Conservation (phyloP, 2,797 vertebrate genomes). For the Eulemur coronatus region DNA sequence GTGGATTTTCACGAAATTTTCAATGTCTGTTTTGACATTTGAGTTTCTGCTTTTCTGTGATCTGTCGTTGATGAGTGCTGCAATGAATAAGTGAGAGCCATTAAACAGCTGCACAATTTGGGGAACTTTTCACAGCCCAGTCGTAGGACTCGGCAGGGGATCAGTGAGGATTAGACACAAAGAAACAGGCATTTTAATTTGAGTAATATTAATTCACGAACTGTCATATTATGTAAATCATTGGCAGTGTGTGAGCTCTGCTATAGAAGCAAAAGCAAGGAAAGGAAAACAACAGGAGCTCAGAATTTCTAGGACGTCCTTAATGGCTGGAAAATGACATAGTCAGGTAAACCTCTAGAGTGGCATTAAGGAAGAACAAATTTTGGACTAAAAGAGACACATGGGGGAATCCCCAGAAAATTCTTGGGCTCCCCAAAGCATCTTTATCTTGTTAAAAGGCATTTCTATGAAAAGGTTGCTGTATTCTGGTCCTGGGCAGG, state of each 20-base stretch:
- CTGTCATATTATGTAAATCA: constrained; percentile 49
- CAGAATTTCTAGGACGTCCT: neutral
- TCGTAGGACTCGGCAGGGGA: constrained; percentile 12
- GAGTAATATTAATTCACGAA: constrained; percentile 63
- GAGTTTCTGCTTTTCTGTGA: constrained; percentile 51
- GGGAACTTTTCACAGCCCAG: constrained; percentile 57
- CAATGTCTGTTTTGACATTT: constrained; percentile 49
- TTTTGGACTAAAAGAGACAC: neutral
- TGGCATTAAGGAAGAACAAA: neutral
- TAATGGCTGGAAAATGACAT: neutral
- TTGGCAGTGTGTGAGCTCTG: neutral
- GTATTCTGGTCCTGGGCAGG: neutral
- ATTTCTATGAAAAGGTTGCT: neutral
- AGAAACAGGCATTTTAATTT: constrained; percentile 59
- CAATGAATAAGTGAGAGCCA: constrained; percentile 45
- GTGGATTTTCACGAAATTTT: constrained; percentile 52
- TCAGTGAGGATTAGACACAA: constrained; percentile 21
- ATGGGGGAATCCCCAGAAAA: neutral
- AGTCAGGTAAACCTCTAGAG: neutral
- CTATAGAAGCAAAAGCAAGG: neutral
- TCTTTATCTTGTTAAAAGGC: neutral
- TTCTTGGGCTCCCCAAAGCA: neutral
- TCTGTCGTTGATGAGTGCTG: constrained; percentile 38
- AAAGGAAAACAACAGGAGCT: neutral
- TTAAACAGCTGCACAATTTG: constrained; percentile 55